These are phyloP conservation scores for Hydrotaea cyrtoneurina DNA, from an alignment of 2,888 invertebrate species.

Conservation along the genomic window DNA sequence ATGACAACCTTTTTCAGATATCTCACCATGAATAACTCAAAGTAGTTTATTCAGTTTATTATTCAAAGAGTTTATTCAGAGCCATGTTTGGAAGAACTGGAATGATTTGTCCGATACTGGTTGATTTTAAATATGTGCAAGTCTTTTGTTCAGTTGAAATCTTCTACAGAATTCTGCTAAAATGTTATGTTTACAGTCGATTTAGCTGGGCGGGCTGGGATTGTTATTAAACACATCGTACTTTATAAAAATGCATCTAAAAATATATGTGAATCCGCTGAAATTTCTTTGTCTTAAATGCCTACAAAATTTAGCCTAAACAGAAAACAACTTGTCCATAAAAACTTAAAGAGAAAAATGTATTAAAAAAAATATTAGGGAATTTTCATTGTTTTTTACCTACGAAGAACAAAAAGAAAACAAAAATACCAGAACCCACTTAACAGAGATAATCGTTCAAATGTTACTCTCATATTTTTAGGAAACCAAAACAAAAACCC, in stretches of 20 bases:
- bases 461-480: slow-evolving; percentile 48
- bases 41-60: too few relatives aligned
- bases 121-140: too few relatives aligned
- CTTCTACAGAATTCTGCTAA: background rate
- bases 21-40: too few relatives aligned
- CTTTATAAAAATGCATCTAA: background rate
- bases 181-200: background rate
- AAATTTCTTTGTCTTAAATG: slow-evolving; percentile 9
- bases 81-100: too few relatives aligned
- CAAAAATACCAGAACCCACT: slow-evolving; percentile 59
- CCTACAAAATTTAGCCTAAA: slow-evolving; percentile 29
- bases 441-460: slow-evolving; percentile 64
- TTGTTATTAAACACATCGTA: background rate
- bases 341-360: slow-evolving; percentile 32
- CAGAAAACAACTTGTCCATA: slow-evolving; percentile 27
- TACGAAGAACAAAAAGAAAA: slow-evolving; percentile 42
- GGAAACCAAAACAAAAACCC: slow-evolving; percentile 29
- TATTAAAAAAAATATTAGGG: slow-evolving; percentile 56
- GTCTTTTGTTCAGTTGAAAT: too few relatives aligned
- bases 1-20: too few relatives aligned
- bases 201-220: background rate
- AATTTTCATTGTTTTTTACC: slow-evolving; percentile 57
- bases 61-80: too few relatives aligned
- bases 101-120: too few relatives aligned
- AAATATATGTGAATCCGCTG: slow-evolving; percentile 11